A percentile compares a stretch with the other conserved stretches of the same genome.
phyloP scores from a whole-genome alignment of 2,888 invertebrate species.

The Idaea dimidiata region DNA sequence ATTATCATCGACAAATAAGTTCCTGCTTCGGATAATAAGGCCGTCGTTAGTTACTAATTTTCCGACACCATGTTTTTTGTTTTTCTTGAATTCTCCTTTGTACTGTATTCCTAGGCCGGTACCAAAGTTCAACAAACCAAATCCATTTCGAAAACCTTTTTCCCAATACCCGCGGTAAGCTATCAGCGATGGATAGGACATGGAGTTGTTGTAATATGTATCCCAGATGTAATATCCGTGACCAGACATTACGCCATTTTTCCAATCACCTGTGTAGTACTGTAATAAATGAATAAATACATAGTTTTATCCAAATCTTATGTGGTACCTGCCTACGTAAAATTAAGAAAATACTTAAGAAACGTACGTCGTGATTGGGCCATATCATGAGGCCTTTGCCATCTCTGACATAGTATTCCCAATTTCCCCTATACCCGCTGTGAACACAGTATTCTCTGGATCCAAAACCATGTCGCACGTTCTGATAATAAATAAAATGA shows the following conservation, averaged over 20 bases:
- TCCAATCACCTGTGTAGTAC: slow-evolving; percentile 83
- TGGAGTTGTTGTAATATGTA: slow-evolving; percentile 69
- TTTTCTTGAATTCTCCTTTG: slow-evolving; percentile 77
- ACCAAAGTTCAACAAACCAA: slow-evolving; percentile 73
- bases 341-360: not conserved
- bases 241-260: slow-evolving; percentile 78
- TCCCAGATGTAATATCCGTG: slow-evolving; percentile 82
- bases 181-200: slow-evolving; percentile 76
- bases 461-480: slow-evolving; percentile 66
- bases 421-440: slow-evolving; percentile 80
- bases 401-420: slow-evolving; percentile 71
- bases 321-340: not conserved
- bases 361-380: slow-evolving; percentile 81
- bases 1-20: slow-evolving; percentile 77
- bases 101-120: slow-evolving; percentile 77
- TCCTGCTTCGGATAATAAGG: slow-evolving; percentile 64
- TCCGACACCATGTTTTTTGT: slow-evolving; percentile 81
- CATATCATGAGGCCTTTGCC: slow-evolving; percentile 83
- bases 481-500: slow-evolving; percentile 39
- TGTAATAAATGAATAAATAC: slow-evolving; percentile 34
- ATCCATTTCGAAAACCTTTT: slow-evolving; percentile 75
- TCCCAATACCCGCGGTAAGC: slow-evolving; percentile 79
- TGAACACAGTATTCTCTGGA: slow-evolving; percentile 58
- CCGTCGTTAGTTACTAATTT: slow-evolving; percentile 80
- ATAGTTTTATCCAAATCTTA: not conserved